Percentiles rank a stretch among this genome's conserved stretches.
These are phyloP conservation scores for Peromyscus leucopus DNA, from an alignment of 2,113 vertebrate species.

Conservation along the genomic window DNA sequence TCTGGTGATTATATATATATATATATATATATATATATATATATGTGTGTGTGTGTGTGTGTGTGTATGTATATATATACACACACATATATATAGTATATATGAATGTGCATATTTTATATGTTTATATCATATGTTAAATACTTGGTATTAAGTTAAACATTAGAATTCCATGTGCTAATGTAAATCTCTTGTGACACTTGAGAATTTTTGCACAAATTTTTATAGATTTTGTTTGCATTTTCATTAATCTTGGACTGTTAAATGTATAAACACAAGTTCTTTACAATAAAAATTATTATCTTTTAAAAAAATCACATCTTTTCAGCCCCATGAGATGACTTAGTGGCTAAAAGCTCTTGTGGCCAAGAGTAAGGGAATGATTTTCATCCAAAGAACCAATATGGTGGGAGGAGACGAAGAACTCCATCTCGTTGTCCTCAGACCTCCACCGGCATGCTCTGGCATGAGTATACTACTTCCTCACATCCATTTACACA, in stretches of 20 bases:
- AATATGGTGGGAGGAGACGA: neutral
- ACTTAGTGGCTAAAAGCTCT: neutral
- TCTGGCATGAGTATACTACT: rapidly evolving
- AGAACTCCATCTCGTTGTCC: neutral
- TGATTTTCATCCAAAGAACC: neutral
- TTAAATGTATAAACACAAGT: neutral
- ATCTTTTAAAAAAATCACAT: neutral
- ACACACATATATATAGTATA: no score
- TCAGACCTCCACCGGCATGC: neutral
- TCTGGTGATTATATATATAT: neutral
- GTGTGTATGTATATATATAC: no score
- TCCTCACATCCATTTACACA: neutral
- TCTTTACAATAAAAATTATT: neutral
- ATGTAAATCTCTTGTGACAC: neutral
- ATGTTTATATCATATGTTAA: neutral
- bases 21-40: neutral
- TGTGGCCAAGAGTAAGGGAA: neutral
- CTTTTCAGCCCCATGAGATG: no score
- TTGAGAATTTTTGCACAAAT: neutral
- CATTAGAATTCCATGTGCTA: neutral
- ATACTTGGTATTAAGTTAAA: neutral
- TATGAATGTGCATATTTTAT: neutral
- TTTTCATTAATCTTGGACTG: neutral
- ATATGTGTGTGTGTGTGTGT: no score
- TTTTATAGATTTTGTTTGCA: neutral